A percentile compares a stretch with the other conserved stretches of the same genome.
Conservation (phyloP, 2,888 invertebrate genomes). For the Eutolmus rufibarbis region DNA sequence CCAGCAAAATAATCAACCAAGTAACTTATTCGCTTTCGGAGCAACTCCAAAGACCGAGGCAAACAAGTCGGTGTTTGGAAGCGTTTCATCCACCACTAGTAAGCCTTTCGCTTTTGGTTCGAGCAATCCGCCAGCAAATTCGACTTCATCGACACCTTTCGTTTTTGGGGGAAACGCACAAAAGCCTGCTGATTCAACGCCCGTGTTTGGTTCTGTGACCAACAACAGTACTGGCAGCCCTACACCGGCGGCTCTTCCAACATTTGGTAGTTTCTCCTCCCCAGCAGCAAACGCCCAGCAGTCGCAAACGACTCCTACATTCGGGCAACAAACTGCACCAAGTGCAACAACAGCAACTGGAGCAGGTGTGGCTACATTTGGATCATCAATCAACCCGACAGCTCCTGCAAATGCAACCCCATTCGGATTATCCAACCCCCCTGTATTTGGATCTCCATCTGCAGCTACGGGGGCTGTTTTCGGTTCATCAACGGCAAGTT, state of each 20-base stretch:
- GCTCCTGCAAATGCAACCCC: not conserved
- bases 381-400: not conserved
- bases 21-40: constrained; percentile 42
- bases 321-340: constrained; percentile 47
- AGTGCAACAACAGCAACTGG: not conserved
- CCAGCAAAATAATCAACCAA: constrained; percentile 13
- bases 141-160: not conserved
- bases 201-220: constrained; percentile 49
- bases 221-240: constrained; percentile 39
- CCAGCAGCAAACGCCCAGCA: not conserved
- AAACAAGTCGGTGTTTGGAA: constrained; percentile 39
- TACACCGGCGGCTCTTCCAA: not conserved
- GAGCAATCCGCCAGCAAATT: not conserved
- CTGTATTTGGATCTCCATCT: constrained; percentile 45
- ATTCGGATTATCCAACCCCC: constrained; percentile 41
- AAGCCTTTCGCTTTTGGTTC: constrained; percentile 23
- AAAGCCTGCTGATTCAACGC: constrained; percentile 32
- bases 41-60: not conserved
- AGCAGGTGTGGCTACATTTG: constrained; percentile 35
- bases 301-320: constrained; percentile 48
- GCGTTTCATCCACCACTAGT: constrained; percentile 39
- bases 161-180: constrained; percentile 18
- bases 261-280: not conserved
- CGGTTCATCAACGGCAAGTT: constrained; percentile 42
- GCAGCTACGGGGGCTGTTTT: constrained; percentile 33